Evolutionary conservation across 2,888 invertebrate genomes (phyloP), one percentile per base, ranked within the genome.

Genomic region (Drosophila setosimentum): DNA sequence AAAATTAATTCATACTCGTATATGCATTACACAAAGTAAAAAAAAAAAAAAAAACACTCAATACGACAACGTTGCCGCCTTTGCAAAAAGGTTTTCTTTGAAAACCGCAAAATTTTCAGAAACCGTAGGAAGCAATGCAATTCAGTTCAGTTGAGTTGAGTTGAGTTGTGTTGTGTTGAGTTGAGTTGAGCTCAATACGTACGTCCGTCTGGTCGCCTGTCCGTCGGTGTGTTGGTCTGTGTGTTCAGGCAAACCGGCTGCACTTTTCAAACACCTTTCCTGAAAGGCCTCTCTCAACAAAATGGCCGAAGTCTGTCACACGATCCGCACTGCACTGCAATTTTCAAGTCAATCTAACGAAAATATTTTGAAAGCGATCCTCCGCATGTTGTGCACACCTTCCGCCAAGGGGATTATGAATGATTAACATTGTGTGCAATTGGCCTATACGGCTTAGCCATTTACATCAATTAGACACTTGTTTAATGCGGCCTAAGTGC

Each of bases 31-130:
- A 84, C 54, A 53, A 78, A 66, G 71, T 64, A 73, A 73, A 73
- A 79, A 67, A 27, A 45, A 53, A 37, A 37, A 27, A 18, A 54
- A 42, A 11, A 69, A 82, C 66, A 82, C 63, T 68, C 65, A 70
- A 71, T 71, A 69, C 49, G 70, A 54, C 57, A 58, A 40, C 53
- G 42, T 37, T 65, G 77, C 54, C 69, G 71, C 67, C 61, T 59
- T 69, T 74, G 78, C 71, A 54, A 78, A 69, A 73, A 82, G 73
- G 82, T 78, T 88, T 86, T 82, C 84, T 81, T 85, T 68, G 70
- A 77, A 81, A 87, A 87, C 87, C 87, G 83, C 89, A 89, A 89
- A 58, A 76, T 87, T 82, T 82, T 88, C 72, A 80, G 88, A 86
- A 82, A 83, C 80, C 83, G 77, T 85, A 80, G 73, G 76, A 80